Conservation (phyloP, 64 coral and sea anemone species). For the Platygyra sinensis region DNA sequence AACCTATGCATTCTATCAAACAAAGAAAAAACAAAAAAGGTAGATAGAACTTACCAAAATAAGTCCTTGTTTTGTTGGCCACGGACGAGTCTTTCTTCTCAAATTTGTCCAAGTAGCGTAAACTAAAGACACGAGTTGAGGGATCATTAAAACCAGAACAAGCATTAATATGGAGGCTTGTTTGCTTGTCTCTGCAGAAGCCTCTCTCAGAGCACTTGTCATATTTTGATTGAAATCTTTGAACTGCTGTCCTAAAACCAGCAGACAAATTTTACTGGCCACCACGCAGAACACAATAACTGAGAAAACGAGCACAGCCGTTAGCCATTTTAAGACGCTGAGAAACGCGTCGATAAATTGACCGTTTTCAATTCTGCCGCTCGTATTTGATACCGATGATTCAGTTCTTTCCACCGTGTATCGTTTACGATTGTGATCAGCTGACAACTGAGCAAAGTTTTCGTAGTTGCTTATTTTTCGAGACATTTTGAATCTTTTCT, state of each 20-base stretch:
- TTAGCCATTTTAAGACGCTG: constrained; percentile 30
- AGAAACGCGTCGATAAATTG: not conserved
- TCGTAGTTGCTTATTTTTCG: not conserved
- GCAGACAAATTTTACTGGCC: constrained; percentile 49
- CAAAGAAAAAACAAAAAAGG: too few relatives aligned
- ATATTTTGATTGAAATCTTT: not conserved
- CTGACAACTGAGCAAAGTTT: not conserved
- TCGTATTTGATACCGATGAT: not conserved
- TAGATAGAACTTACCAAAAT: constrained; percentile 49
- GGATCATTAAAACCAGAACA: constrained; percentile 69
- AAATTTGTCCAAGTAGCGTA: constrained; percentile 73
- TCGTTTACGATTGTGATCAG: not conserved
- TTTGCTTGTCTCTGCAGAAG: constrained; percentile 22
- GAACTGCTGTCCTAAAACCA: constrained; percentile 44
- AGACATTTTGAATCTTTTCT: not conserved
- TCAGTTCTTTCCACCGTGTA: constrained; percentile 3
- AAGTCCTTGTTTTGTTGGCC: constrained; percentile 68
- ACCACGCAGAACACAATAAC: constrained; percentile 26
- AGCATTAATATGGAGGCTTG: constrained; percentile 78
- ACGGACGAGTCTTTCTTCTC: constrained; percentile 67
- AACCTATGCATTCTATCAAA: too few relatives aligned
- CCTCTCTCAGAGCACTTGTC: not conserved
- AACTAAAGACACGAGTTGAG: constrained; percentile 64
- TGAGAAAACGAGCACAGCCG: not conserved
- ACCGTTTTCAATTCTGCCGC: not conserved